phyloP scores from a whole-genome alignment of 23 tunicate species.

The Pegea sp. region DNA sequence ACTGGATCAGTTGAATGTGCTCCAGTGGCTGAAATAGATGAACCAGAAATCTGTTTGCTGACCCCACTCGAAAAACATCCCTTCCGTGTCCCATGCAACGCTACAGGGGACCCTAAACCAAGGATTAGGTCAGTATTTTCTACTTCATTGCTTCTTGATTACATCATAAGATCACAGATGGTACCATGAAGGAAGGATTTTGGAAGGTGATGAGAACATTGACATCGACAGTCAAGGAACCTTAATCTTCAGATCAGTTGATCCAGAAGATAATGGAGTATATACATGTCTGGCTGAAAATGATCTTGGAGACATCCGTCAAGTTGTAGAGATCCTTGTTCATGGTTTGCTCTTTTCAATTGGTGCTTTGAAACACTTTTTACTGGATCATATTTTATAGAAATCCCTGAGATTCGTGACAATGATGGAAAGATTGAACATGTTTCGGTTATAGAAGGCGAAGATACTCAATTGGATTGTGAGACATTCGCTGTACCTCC shows the following conservation, averaged over 20 bases:
- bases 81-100: conserved; percentile 36
- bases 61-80: conserved; percentile 22
- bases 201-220: conserved; percentile 18
- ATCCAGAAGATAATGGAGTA: conserved; percentile 32
- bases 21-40: conserved; percentile 7
- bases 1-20: conserved; percentile 4
- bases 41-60: conserved; percentile 5
- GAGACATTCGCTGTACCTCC: conserved; percentile 83
- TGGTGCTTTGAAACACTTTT: no score
- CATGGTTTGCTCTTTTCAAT: conserved; percentile 31
- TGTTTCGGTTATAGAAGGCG: conserved; percentile 58
- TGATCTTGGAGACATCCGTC: conserved; percentile 27
- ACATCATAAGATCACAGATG: conserved; percentile 58
- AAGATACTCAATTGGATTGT: conserved; percentile 46
- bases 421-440: conserved; percentile 17
- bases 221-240: conserved; percentile 52
- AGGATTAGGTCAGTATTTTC: conserved; percentile 24
- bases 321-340: conserved; percentile 18
- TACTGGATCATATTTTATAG: no score
- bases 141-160: background rate
- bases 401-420: conserved; percentile 61
- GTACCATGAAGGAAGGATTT: conserved; percentile 33
- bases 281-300: conserved; percentile 73
- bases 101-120: conserved; percentile 81
- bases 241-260: conserved; percentile 28